These are phyloP conservation scores for Pteruthius melanotis DNA, from an alignment of 2,113 vertebrate genomes.

Conservation along the genomic window DNA sequence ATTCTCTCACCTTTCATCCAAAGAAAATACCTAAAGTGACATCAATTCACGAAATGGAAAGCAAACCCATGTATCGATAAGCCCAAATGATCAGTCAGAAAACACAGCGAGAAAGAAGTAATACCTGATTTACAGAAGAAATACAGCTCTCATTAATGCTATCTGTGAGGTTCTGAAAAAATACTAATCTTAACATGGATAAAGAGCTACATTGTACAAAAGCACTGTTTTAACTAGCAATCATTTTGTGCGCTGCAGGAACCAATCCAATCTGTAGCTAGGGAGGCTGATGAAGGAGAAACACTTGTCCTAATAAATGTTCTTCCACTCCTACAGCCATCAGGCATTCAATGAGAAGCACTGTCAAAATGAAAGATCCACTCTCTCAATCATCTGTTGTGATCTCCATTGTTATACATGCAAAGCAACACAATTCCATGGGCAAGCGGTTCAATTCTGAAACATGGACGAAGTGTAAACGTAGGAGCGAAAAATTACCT, in stretches of 20 bases:
- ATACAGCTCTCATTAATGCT: not conserved
- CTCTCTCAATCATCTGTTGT: not conserved
- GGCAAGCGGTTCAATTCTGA: not conserved
- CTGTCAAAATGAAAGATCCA: not conserved
- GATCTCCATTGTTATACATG: not conserved
- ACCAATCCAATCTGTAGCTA: not conserved
- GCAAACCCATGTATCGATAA: not conserved
- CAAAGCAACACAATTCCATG: not conserved
- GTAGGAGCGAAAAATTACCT: slow-evolving; percentile 74
- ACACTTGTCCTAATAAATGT: not conserved
- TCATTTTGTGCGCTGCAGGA: not conserved
- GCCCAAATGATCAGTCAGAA: not conserved
- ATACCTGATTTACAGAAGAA: not conserved
- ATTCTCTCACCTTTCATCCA: not conserved
- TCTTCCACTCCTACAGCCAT: not conserved
- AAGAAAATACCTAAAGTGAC: not conserved
- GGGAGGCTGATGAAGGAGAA: not conserved
- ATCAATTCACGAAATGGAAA: not conserved
- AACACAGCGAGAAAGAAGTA: not conserved
- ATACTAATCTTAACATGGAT: not conserved
- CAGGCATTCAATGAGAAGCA: not conserved
- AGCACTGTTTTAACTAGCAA: not conserved
- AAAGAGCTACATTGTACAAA: not conserved
- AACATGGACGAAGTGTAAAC: not conserved
- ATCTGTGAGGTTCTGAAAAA: not conserved